phyloP scores from a whole-genome alignment of 2,888 invertebrate genomes.

The Caenorhabditis angaria region DNA sequence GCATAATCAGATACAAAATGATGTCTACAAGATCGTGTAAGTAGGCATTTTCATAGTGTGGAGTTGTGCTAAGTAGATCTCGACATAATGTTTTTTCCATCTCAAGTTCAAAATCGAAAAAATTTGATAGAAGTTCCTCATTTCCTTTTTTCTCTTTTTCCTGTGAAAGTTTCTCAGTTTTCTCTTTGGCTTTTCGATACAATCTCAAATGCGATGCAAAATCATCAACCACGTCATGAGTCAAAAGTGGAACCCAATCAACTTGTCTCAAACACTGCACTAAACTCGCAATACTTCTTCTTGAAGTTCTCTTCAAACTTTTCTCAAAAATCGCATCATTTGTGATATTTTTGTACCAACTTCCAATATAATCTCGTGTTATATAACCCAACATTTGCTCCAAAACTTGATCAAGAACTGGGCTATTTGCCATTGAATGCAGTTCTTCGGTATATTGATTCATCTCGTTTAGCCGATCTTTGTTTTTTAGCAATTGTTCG shows the following conservation, averaged over 20 bases:
- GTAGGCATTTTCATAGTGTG: conserved; percentile 78
- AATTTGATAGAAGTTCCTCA: conserved; percentile 79
- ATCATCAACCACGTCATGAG: conserved; percentile 87
- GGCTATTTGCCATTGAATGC: conserved; percentile 55
- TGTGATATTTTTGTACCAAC: conserved; percentile 68
- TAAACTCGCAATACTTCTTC: conserved; percentile 62
- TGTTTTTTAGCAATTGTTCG: conserved; percentile 47
- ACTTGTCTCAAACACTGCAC: conserved; percentile 76
- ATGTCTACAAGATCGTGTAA: conserved; percentile 85
- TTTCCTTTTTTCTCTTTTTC: conserved; percentile 16
- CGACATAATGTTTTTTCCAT: conserved; percentile 85
- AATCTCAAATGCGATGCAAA: conserved; percentile 87
- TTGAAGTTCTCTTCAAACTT: conserved; percentile 59
- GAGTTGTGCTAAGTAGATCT: conserved; percentile 82
- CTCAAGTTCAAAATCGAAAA: conserved; percentile 88
- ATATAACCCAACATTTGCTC: conserved; percentile 63
- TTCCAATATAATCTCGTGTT: conserved; percentile 68
- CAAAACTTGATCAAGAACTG: conserved; percentile 51
- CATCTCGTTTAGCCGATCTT: conserved; percentile 36
- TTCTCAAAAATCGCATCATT: conserved; percentile 62
- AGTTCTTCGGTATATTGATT: conserved; percentile 38
- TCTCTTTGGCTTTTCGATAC: conserved; percentile 81
- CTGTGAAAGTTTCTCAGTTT: conserved; percentile 52
- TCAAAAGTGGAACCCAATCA: conserved; percentile 88
- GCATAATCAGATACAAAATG: conserved; percentile 83